phyloP scores from a whole-genome alignment of 37 sponge, comb jelly and placozoan species.

The Amphimedon queenslandica region DNA sequence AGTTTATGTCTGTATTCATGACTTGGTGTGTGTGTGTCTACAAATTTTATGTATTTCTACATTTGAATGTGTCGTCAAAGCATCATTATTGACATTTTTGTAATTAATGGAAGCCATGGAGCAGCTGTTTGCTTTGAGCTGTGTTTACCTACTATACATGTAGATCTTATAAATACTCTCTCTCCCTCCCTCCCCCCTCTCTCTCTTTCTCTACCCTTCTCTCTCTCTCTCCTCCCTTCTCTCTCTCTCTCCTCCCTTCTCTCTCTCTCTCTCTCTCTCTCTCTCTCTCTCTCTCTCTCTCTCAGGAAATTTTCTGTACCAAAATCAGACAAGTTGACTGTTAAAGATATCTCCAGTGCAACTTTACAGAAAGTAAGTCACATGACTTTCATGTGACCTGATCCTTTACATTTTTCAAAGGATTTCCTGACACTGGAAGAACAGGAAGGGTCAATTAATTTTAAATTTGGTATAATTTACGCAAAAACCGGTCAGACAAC shows the following conservation, averaged over 20 bases:
- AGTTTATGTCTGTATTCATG: too few species aligned
- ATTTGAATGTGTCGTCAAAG: too few species aligned
- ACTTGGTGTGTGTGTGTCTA: too few species aligned
- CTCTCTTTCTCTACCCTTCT: neutral
- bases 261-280: conserved; percentile 4
- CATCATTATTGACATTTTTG: too few species aligned
- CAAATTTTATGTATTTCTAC: too few species aligned
- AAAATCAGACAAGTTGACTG: conserved; percentile 39
- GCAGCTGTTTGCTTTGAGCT: too few species aligned
- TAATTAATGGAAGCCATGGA: too few species aligned
- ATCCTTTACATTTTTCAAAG: neutral
- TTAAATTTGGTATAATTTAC: conserved; percentile 96
- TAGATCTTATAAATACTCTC: too few species aligned
- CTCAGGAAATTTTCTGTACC: conserved; percentile 44
- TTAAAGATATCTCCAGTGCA: conserved; percentile 35
- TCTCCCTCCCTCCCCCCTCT: neutral
- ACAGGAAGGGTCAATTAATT: conserved; percentile 89
- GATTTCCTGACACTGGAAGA: conserved; percentile 80
- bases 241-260: neutral
- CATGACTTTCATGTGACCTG: too few species aligned
- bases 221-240: neutral
- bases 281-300: conserved; percentile 2
- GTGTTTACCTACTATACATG: too few species aligned
- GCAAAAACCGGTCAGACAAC: conserved; percentile 65
- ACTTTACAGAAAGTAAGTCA: conserved; percentile 46